phyloP scores from a whole-genome alignment of 2,113 vertebrate species.

The Hylia prasina region DNA sequence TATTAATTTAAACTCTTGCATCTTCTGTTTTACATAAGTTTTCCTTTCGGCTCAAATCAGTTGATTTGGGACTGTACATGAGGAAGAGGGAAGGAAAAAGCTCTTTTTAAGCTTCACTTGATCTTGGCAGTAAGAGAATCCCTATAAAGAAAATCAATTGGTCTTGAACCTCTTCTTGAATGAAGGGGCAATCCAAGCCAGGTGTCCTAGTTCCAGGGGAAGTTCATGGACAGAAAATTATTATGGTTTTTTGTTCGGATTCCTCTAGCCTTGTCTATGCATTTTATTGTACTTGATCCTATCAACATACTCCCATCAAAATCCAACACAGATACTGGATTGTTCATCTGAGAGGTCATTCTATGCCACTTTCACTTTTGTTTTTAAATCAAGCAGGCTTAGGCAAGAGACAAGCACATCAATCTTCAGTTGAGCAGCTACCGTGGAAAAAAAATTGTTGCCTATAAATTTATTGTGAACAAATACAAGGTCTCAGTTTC shows the following conservation, averaged over 20 bases:
- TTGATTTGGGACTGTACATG: not conserved
- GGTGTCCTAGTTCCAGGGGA: not conserved
- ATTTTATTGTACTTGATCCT: not conserved
- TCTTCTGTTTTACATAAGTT: not conserved
- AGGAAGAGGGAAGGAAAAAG: not conserved
- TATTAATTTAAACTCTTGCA: not conserved
- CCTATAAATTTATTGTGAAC: not conserved
- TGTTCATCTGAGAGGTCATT: not conserved
- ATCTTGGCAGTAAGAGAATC: not conserved
- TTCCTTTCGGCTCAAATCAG: not conserved
- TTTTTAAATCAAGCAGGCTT: not conserved
- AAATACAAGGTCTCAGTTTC: not conserved
- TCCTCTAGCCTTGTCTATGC: not conserved
- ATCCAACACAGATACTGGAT: not conserved
- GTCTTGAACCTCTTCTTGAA: not conserved
- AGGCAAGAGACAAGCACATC: not conserved
- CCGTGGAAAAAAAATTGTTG: not conserved
- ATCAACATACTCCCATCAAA: not conserved
- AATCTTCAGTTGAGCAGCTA: not conserved
- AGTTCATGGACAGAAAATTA: not conserved
- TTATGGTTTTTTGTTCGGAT: not conserved
- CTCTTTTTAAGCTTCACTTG: not conserved
- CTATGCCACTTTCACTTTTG: not conserved
- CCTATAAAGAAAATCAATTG: not conserved
- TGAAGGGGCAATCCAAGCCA: not conserved